Percentiles rank a stretch among this genome's conserved stretches.
These are phyloP conservation scores for Bombus sylvicola DNA, from an alignment of 1,140 invertebrate species.

Conservation along the genomic window DNA sequence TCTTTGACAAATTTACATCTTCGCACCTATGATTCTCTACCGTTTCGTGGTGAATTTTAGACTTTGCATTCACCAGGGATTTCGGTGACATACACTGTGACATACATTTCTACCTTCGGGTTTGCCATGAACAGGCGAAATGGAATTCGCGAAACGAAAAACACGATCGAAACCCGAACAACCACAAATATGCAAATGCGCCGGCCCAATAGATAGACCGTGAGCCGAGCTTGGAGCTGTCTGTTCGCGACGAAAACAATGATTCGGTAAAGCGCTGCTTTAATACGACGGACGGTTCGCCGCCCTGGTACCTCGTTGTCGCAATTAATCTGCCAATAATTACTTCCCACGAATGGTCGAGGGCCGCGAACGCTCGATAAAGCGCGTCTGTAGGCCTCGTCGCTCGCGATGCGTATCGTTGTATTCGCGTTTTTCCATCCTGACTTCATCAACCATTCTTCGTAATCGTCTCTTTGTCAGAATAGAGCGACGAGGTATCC, in stretches of 20 bases:
- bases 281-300: background rate
- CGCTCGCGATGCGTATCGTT: background rate
- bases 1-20: no score
- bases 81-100: no score
- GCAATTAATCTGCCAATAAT: constrained; percentile 46
- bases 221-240: background rate
- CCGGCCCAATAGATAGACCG: no score
- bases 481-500: background rate
- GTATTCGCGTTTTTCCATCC: background rate
- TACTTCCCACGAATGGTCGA: constrained; percentile 30
- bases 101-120: no score
- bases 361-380: constrained; percentile 29
- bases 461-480: background rate
- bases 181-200: no score
- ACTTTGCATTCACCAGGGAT: no score
- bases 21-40: no score
- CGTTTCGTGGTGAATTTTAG: no score
- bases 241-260: background rate
- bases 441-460: background rate
- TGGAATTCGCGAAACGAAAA: no score
- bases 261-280: background rate
- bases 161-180: no score
- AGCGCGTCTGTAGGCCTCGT: background rate
- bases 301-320: constrained; percentile 22
- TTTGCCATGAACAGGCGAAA: accelerated